A percentile compares a stretch with the other conserved stretches of the same genome.
These are phyloP conservation scores for Argyresthia albistria DNA, from an alignment of 2,888 invertebrate species.

Conservation along the genomic window DNA sequence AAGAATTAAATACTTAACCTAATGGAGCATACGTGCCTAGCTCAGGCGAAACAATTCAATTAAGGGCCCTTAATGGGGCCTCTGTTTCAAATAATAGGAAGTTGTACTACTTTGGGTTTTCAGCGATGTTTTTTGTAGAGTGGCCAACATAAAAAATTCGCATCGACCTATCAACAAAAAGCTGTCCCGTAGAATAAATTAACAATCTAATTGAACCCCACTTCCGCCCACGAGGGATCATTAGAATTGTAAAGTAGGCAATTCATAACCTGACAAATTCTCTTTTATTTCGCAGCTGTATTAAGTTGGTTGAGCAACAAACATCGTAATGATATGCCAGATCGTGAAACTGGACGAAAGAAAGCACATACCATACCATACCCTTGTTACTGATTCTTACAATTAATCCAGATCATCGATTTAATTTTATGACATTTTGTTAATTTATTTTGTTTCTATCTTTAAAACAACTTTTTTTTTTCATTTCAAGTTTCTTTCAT, in stretches of 20 bases:
- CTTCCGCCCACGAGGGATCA: conserved; percentile 37
- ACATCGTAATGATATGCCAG: too few species aligned
- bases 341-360: too few species aligned
- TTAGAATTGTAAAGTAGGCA: conserved; percentile 52
- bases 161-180: conserved; percentile 22
- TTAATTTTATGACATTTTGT: too few species aligned
- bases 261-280: conserved; percentile 31
- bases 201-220: conserved; percentile 39
- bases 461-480: too few species aligned
- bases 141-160: background rate
- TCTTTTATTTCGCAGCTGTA: background rate
- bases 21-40: conserved; percentile 44
- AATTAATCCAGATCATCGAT: too few species aligned
- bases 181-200: conserved; percentile 42
- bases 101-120: too few species aligned
- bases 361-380: too few species aligned
- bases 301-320: background rate
- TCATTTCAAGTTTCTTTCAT: too few species aligned
- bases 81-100: too few species aligned
- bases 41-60: conserved; percentile 31
- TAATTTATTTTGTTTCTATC: too few species aligned
- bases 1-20: conserved; percentile 67
- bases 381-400: too few species aligned
- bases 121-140: background rate
- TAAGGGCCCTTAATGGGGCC: conserved; percentile 24